A percentile compares a stretch with the other conserved stretches of the same genome.
Conservation (phyloP, 92 coral and sea anemone species). For the Actinernus sp. region DNA sequence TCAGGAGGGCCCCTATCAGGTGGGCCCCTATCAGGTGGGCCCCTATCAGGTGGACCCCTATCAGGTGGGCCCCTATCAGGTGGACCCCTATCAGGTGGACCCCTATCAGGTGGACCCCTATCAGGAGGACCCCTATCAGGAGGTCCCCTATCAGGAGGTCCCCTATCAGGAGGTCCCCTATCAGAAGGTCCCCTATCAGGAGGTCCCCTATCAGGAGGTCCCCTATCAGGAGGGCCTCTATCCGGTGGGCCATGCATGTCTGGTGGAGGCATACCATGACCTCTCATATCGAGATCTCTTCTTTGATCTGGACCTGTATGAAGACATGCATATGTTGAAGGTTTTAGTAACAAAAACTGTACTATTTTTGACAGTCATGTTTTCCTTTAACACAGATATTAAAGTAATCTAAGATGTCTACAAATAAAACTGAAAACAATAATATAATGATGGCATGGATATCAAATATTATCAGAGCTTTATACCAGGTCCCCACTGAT, state of each 20-base stretch:
- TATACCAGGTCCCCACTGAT: conserved; percentile 70
- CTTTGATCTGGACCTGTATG: conserved; percentile 88
- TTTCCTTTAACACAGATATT: no score
- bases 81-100: conserved; percentile 85
- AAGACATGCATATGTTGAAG: no score
- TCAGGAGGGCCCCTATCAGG: conserved; percentile 74
- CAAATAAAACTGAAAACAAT: no score
- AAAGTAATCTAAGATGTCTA: no score
- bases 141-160: conserved; percentile 62
- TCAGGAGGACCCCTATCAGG: conserved; percentile 73
- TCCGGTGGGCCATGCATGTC: conserved; percentile 77
- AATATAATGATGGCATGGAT: not conserved
- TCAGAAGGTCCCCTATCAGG: conserved; percentile 75
- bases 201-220: conserved; percentile 80
- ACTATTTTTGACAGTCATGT: no score
- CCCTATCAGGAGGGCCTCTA: conserved; percentile 71
- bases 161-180: no score
- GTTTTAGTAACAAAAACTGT: no score
- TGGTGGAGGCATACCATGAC: conserved; percentile 64
- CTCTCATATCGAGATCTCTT: conserved; percentile 85
- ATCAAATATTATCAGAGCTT: not conserved
- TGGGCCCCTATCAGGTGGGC: conserved; percentile 73
- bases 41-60: conserved; percentile 75
- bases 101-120: conserved; percentile 82
- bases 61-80: conserved; percentile 57